Base-by-base conservation (phyloP, 2,113 vertebrate species). In the Gracilinanus agilis region DNA sequence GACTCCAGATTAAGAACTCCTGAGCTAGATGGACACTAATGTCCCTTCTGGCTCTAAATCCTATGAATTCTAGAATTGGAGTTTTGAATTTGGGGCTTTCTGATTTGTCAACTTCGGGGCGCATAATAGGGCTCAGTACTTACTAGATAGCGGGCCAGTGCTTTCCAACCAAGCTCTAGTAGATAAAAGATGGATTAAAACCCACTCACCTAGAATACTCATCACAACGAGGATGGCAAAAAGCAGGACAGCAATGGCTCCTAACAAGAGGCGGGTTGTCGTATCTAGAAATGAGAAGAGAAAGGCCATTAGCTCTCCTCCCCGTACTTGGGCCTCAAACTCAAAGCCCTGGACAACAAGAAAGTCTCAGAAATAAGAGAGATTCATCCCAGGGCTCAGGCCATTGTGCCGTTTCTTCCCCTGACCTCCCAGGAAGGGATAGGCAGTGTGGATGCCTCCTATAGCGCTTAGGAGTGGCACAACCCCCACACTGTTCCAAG, bases 191-290 rank as follows among this genome's bases (percentile, higher is more conserved):
- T 19, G 40, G 67, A 83, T 40, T 40, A 40, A 83, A 40, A 83
- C 67, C 6, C n/a, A 56, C 97, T 98, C 92, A 98, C 97, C 97
- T 89, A 98, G 12, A 94, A 98, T 97, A 96, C 97, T 98, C 97
- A 98, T 98, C 89, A 98, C 97, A 92, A 98, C 97, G 75, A 98
- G 92, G 55, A 98, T 98, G 92, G 97, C 97, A 0, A 98, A 98
- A 89, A 98, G 96, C 9, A 98, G 96, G n/a, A 98, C 97, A 0
- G 97, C 97, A 0, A 98, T 98, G 90, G 97, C 97, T 24, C 97
- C 97, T 40, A 98, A 95, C 94, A 98, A 97, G 67, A 98, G 97
- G 27, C 97, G 97, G 0, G 97, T 98, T 58, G 97, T 98, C 29
- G 97, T 98, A 55, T 98, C 97, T 90, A 53, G 44, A 97, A 58